Evolutionary conservation across 2,888 invertebrate species (phyloP).

Genomic region (Dolichomitus sp.): DNA sequence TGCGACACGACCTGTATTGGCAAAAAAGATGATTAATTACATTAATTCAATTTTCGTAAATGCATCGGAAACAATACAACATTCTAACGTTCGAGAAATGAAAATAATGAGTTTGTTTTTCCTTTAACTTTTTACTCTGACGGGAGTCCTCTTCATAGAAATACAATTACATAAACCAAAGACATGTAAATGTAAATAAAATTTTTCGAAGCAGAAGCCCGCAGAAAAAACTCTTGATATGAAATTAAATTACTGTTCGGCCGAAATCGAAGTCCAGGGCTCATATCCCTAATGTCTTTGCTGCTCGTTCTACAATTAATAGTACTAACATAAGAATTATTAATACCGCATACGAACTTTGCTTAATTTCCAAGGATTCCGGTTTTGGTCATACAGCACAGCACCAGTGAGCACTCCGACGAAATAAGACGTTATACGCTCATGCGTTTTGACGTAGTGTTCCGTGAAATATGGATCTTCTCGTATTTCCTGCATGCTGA

Average conservation of each 20-base stretch:
- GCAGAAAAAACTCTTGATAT: too few relatives aligned
- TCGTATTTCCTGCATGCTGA: conserved; percentile 67
- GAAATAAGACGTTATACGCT: conserved; percentile 75
- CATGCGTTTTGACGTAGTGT: conserved; percentile 75
- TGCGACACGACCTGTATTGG: conserved; percentile 70
- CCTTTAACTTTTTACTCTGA: background rate
- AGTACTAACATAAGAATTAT: background rate
- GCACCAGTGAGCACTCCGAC: conserved; percentile 76
- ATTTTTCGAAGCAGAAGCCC: too few relatives aligned
- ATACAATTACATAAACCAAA: too few relatives aligned
- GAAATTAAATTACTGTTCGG: too few relatives aligned
- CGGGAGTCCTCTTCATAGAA: too few relatives aligned
- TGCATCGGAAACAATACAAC: background rate
- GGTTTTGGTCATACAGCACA: conserved; percentile 73
- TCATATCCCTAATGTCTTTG: too few relatives aligned
- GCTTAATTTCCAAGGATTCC: conserved; percentile 73
- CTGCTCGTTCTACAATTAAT: too few relatives aligned
- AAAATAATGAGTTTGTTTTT: background rate
- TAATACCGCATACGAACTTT: conserved; percentile 67
- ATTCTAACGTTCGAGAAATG: background rate
- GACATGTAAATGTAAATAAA: too few relatives aligned
- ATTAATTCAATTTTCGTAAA: background rate
- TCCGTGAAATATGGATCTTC: conserved; percentile 72
- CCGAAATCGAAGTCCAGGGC: too few relatives aligned
- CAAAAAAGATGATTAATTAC: background rate